These are phyloP conservation scores for Nyleta sp. DNA, from an alignment of 2,888 invertebrate genomes.

Conservation along the genomic window DNA sequence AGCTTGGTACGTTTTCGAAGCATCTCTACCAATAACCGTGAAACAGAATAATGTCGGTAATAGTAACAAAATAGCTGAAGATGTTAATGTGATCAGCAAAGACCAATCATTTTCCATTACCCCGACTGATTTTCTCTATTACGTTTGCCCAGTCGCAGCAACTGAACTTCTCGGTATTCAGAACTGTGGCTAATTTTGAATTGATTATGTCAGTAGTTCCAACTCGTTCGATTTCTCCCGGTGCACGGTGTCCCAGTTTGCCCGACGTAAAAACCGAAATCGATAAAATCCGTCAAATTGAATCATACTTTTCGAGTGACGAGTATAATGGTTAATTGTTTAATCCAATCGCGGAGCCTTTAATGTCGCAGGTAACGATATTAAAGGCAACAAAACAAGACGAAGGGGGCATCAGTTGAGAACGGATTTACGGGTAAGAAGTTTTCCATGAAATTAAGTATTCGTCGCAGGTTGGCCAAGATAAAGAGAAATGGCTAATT, in stretches of 20 bases:
- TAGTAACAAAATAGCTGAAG: too few species aligned
- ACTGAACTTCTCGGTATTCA: background rate
- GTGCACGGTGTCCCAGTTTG: background rate
- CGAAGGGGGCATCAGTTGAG: slow-evolving; percentile 4
- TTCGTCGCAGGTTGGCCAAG: slow-evolving; percentile 22
- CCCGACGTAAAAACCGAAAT: background rate
- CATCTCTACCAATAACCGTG: too few species aligned
- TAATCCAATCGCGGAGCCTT: slow-evolving; percentile 21
- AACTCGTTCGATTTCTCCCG: background rate
- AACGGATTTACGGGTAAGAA: slow-evolving; percentile 35
- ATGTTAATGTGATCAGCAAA: background rate
- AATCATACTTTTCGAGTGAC: slow-evolving; percentile 3
- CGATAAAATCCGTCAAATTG: slow-evolving; percentile 16
- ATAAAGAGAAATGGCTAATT: slow-evolving; percentile 53
- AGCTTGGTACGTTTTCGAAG: too few species aligned
- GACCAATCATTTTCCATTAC: slow-evolving; percentile 6
- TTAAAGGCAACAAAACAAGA: slow-evolving; percentile 37
- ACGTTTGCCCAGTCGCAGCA: background rate
- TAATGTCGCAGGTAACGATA: slow-evolving; percentile 21
- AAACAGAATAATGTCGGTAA: too few species aligned
- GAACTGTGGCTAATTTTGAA: slow-evolving; percentile 5
- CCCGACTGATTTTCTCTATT: background rate
- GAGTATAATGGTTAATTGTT: slow-evolving; percentile 28
- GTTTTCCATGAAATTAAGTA: slow-evolving; percentile 45
- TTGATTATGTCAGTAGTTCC: slow-evolving; percentile 12